Evolutionary conservation across 2,888 invertebrate genomes (phyloP).

Genomic region (Scaptomyza cyrtandrae): DNA sequence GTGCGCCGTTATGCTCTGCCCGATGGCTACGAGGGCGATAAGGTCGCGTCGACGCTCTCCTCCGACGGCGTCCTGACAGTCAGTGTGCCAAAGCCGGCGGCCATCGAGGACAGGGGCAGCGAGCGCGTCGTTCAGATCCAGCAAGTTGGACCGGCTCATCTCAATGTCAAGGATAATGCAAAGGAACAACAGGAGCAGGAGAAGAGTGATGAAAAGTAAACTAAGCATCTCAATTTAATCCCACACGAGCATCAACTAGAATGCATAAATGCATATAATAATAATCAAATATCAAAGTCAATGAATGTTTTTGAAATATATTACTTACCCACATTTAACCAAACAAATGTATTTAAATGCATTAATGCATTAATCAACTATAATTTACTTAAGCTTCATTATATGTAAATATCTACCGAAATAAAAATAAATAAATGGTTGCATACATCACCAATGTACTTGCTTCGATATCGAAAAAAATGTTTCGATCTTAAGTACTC

Average conservation of each 20-base stretch:
- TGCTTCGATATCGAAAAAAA: neutral
- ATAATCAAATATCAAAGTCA: conserved; percentile 49
- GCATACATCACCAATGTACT: neutral
- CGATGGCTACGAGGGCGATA: conserved; percentile 88
- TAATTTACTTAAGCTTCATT: neutral
- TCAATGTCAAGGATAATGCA: conserved; percentile 75
- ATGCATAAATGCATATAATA: conserved; percentile 11
- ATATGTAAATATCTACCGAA: neutral
- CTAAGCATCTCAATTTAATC: neutral
- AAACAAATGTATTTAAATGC: neutral
- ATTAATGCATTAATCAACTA: neutral
- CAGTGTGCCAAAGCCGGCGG: conserved; percentile 87
- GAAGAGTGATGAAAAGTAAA: conserved; percentile 42
- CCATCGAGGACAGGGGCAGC: conserved; percentile 79
- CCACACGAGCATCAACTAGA: conserved; percentile 14
- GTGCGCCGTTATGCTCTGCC: conserved; percentile 89
- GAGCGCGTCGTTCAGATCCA: conserved; percentile 87
- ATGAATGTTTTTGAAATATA: conserved; percentile 51
- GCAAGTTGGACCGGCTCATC: conserved; percentile 87
- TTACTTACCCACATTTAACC: neutral
- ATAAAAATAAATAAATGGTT: too few relatives aligned
- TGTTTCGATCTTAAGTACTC: neutral
- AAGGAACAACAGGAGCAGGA: conserved; percentile 53
- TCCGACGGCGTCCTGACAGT: conserved; percentile 93
- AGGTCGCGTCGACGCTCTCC: conserved; percentile 90